phyloP scores from a whole-genome alignment of 2,797 vertebrate genomes.

The Balearica regulorum region DNA sequence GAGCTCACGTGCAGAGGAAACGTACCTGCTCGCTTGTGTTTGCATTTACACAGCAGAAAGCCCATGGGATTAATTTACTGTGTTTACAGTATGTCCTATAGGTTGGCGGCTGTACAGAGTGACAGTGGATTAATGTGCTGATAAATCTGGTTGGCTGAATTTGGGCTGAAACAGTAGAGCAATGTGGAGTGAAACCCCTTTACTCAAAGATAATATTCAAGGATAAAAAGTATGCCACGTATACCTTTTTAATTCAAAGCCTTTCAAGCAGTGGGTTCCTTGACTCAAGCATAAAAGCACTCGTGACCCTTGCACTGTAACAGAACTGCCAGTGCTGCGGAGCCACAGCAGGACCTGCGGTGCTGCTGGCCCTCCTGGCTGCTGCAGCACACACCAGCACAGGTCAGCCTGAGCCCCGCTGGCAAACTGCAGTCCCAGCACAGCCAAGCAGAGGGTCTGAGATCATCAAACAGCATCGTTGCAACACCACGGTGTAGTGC shows the following conservation, averaged over 20 bases:
- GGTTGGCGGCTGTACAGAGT: background rate
- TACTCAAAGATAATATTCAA: background rate
- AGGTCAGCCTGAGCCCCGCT: background rate
- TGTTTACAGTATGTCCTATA: background rate
- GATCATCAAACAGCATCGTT: rapidly evolving
- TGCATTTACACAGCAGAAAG: background rate
- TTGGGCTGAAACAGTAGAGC: background rate
- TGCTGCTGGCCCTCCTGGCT: background rate
- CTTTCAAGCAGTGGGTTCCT: background rate
- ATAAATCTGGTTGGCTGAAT: background rate
- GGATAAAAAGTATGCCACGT: background rate
- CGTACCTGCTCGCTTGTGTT: background rate
- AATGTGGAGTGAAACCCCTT: background rate
- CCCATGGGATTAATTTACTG: background rate
- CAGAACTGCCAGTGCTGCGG: background rate
- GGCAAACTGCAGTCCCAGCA: background rate
- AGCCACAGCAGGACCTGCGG: background rate
- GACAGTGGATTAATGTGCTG: background rate
- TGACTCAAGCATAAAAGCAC: background rate
- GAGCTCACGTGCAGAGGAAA: background rate
- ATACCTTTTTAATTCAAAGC: background rate
- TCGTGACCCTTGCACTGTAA: rapidly evolving
- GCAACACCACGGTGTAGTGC: background rate
- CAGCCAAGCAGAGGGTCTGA: background rate
- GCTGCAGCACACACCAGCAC: background rate